Base-by-base conservation (phyloP, 2,888 invertebrate species). In the Bimastos eiseni region DNA sequence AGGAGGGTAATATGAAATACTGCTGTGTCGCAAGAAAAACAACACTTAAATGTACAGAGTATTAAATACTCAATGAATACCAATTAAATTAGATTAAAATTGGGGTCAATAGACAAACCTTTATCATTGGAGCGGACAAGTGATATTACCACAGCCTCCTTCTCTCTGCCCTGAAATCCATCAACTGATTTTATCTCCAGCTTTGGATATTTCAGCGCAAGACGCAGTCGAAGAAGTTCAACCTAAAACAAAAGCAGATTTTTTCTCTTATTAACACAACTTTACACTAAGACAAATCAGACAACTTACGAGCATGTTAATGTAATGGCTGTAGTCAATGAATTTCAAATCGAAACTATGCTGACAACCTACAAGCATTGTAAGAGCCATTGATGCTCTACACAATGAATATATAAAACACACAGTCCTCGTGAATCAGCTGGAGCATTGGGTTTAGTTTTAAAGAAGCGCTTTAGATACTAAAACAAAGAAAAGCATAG, bases 151-250 rank as follows among this genome's bases (percentile, higher is more conserved):
- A 96, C 96, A 11, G 95, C 96, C 93, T 96, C 96, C 92, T 96
- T 96, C 94, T 96, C 96, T 91, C 96, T 94, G 0, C 96, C 96
- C 94, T 96, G 96, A 93, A 96, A 96, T 4, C 96, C 96, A 94
- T 96, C 96, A 4, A 96, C 96, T 5, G 96, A 96, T 92, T 95
- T 95, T 17, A 96, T 95, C 93, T 96, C 96, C 17, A 96, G 92
- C 38, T 93, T 92, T 0, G 95, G 94, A 91, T 93, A 93, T 36
- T 93, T 92, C 15, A 92, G 91, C 6, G 93, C 92, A 90, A 96
- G 93, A 83, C 95, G 93, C 86, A 94, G 92, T 89, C 95, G 93
- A 55, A 96, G 94, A 38, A 96, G 93, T 89, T 96, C 96, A 36
- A 96, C 96, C 96, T 96, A 92, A 34, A 92, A 21, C 17, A 5